A percentile compares a stretch with the other conserved stretches of the same genome.
These are phyloP conservation scores for Ictidomys tridecemlineatus DNA, from an alignment of 2,113 vertebrate species.

Conservation along the genomic window DNA sequence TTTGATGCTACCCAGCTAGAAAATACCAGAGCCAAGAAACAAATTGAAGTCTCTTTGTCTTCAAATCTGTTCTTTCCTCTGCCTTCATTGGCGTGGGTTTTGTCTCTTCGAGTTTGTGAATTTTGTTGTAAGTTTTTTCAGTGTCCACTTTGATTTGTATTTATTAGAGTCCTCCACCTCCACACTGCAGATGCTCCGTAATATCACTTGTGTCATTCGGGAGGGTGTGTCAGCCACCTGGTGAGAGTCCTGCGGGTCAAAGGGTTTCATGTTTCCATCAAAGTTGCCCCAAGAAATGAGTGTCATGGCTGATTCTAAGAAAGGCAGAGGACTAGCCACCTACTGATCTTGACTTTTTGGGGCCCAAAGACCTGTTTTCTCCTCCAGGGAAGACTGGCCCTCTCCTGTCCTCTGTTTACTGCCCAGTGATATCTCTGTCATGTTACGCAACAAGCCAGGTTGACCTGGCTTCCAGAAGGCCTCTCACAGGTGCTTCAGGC, in stretches of 20 bases:
- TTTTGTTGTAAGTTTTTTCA: not conserved
- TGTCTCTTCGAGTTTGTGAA: not conserved
- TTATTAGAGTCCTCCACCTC: not conserved
- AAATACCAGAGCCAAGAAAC: not conserved
- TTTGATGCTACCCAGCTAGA: not conserved
- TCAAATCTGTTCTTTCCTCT: not conserved
- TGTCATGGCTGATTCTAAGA: not conserved
- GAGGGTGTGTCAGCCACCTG: not conserved
- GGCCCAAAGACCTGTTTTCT: not conserved
- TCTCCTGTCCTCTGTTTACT: not conserved
- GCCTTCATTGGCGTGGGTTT: not conserved
- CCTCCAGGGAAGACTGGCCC: not conserved
- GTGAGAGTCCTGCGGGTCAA: not conserved
- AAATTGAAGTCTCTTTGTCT: not conserved
- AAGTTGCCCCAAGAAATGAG: not conserved
- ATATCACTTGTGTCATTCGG: not conserved
- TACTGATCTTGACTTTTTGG: not conserved
- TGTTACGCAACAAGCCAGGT: not conserved
- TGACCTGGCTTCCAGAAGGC: not conserved
- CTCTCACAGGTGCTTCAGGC: not conserved
- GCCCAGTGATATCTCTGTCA: not conserved
- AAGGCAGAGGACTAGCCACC: not conserved
- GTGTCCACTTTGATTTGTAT: not conserved
- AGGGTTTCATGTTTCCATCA: not conserved
- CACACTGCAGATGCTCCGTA: not conserved